Conservation (phyloP, 2,797 vertebrate genomes). For the Alosa sapidissima region DNA sequence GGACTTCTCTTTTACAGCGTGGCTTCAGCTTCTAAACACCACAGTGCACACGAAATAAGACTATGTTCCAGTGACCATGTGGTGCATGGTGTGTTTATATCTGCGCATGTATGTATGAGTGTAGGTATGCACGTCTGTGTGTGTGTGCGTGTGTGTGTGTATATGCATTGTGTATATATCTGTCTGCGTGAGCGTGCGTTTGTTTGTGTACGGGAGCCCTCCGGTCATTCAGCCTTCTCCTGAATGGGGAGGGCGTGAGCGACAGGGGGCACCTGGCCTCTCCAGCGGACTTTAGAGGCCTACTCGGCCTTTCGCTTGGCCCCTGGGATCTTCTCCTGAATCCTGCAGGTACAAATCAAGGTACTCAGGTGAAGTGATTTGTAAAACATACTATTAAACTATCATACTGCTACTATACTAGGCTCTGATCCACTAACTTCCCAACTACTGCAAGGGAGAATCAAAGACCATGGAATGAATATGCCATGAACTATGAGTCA, state of each 20-base stretch:
- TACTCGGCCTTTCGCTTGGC: constrained; percentile 96
- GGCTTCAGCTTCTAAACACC: constrained; percentile 50
- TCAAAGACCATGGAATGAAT: neutral
- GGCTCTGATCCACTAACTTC: neutral
- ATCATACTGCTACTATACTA: no score
- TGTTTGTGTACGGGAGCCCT: neutral
- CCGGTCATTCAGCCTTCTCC: constrained; percentile 33
- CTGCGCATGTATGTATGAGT: neutral
- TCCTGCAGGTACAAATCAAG: constrained; percentile 72
- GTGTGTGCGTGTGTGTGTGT: neutral
- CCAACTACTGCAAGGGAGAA: neutral
- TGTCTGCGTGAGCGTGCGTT: constrained; percentile 22
- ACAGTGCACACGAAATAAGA: constrained; percentile 56
- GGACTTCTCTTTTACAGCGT: constrained; percentile 53
- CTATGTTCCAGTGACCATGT: constrained; percentile 52
- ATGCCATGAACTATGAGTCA: neutral
- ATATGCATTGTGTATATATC: constrained; percentile 26
- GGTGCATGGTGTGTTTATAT: constrained; percentile 1
- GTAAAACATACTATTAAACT: no score
- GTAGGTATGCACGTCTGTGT: neutral
- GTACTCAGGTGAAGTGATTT: neutral
- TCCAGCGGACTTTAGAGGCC: constrained; percentile 52
- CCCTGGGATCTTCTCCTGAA: constrained; percentile 98
- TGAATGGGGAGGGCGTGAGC: constrained; percentile 42
- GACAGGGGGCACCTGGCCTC: constrained; percentile 1